A percentile compares a stretch with the other conserved stretches of the same genome.
phyloP scores from a whole-genome alignment of 2,888 invertebrate species.

The Serrognathus titanus region DNA sequence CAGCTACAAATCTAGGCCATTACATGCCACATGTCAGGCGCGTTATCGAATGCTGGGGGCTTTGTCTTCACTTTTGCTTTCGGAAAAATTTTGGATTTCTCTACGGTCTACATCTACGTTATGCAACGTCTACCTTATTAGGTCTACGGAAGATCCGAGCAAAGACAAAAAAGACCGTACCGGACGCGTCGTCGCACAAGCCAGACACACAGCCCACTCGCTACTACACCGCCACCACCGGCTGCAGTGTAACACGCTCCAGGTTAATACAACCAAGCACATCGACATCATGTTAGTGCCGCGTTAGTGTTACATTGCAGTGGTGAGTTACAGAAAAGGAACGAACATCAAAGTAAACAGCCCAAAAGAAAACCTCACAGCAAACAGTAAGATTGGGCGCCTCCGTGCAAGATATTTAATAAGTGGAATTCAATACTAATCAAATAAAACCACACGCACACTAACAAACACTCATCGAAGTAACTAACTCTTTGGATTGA shows the following conservation, averaged over 20 bases:
- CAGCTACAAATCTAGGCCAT: conserved; percentile 10
- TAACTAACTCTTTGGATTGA: conserved; percentile 49
- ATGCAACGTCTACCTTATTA: conserved; percentile 10
- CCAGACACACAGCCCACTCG: conserved; percentile 45
- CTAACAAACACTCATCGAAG: conserved; percentile 51
- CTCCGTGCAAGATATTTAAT: conserved; percentile 26
- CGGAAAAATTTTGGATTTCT: neutral
- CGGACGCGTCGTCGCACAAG: conserved; percentile 32
- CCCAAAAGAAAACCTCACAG: conserved; percentile 51
- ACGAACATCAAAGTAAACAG: conserved; percentile 49
- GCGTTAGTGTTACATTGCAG: conserved; percentile 52
- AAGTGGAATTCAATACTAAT: conserved; percentile 48
- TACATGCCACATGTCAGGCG: conserved; percentile 2
- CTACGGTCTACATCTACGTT: neutral
- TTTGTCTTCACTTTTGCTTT: neutral
- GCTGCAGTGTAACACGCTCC: conserved; percentile 48
- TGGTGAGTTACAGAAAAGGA: conserved; percentile 47
- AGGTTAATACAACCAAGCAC: conserved; percentile 46
- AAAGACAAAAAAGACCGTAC: conserved; percentile 11
- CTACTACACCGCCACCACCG: conserved; percentile 46
- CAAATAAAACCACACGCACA: conserved; percentile 47
- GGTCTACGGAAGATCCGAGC: conserved; percentile 12
- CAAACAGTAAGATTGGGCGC: conserved; percentile 42
- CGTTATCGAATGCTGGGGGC: too few relatives aligned
- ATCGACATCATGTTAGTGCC: conserved; percentile 50